Evolutionary conservation across 2,797 vertebrate species (phyloP).

Genomic region (Myiotriccus ornatus): DNA sequence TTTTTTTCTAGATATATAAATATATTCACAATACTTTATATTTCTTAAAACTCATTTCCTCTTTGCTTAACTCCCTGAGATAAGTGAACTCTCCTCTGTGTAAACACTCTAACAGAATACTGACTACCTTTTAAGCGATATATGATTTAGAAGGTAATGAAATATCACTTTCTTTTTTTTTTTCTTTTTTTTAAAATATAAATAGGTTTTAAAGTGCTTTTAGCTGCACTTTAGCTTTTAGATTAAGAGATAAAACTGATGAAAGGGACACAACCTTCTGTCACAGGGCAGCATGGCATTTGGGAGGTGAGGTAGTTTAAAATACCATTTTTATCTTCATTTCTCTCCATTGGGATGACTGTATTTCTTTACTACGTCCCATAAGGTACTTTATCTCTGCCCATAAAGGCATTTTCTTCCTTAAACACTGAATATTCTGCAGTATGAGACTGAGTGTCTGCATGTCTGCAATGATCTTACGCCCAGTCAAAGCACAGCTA

Average conservation of each 20-base stretch:
- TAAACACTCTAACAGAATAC: constrained; percentile 42
- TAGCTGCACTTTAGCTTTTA: constrained; percentile 61
- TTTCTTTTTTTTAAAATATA: neutral
- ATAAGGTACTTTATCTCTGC: constrained; percentile 23
- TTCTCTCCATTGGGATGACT: constrained; percentile 9
- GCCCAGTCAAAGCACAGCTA: neutral
- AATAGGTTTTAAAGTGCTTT: constrained; percentile 63
- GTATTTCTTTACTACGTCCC: constrained; percentile 10
- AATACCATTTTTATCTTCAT: constrained; percentile 53
- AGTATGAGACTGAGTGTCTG: neutral
- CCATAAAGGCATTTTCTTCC: neutral
- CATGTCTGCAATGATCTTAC: neutral
- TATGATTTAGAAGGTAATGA: constrained; percentile 61
- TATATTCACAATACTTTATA: neutral
- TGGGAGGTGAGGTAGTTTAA: constrained; percentile 50
- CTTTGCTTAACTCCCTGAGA: constrained; percentile 17
- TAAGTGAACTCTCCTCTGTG: constrained; percentile 3
- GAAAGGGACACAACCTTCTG: constrained; percentile 55
- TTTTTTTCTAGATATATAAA: neutral
- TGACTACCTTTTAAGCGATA: constrained; percentile 25
- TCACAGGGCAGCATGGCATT: constrained; percentile 28
- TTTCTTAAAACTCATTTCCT: constrained; percentile 45
- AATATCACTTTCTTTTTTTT: constrained; percentile 35
- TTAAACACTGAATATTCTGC: neutral
- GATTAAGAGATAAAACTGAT: constrained; percentile 64